Conservation (phyloP, 35 echinoderm and acorn worm species). For the Apostichopus parvimensis region DNA sequence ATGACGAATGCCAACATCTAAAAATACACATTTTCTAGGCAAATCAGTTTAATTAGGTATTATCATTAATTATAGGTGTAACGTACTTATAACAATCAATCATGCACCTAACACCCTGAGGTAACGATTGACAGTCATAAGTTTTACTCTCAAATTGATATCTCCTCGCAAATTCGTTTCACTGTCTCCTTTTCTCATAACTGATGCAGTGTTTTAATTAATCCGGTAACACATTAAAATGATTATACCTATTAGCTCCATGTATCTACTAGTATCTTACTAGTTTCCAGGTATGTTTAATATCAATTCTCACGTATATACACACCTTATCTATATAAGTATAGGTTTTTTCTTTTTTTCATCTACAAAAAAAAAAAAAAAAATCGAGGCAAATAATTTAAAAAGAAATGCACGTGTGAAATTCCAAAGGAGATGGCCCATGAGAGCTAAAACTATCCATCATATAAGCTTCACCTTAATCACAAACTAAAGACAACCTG, state of each 20-base stretch:
- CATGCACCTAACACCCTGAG: too few species aligned
- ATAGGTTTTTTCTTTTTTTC: neutral
- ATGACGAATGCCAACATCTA: too few species aligned
- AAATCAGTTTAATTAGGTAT: too few species aligned
- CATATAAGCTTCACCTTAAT: conserved; percentile 10
- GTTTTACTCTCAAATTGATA: neutral
- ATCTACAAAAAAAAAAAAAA: neutral
- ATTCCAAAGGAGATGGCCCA: conserved; percentile 1
- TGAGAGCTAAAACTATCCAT: neutral
- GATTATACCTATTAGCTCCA: too few species aligned
- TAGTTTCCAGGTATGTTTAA: too few species aligned
- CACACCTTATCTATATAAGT: too few species aligned
- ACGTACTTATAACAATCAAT: too few species aligned
- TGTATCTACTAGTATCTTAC: too few species aligned
- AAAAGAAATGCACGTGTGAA: conserved; percentile 18
- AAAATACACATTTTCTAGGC: too few species aligned
- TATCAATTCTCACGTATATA: too few species aligned
- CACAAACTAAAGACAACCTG: conserved; percentile 15
- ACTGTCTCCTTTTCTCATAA: neutral
- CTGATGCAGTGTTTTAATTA: neutral
- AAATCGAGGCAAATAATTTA: neutral
- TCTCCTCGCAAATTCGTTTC: neutral
- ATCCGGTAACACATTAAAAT: neutral
- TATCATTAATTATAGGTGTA: too few species aligned
- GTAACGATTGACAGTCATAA: too few species aligned